Percentiles rank a stretch among this genome's conserved stretches.
Evolutionary conservation across 2,888 invertebrate genomes (phyloP).

Genomic region (Minunthozetes semirufus): DNA sequence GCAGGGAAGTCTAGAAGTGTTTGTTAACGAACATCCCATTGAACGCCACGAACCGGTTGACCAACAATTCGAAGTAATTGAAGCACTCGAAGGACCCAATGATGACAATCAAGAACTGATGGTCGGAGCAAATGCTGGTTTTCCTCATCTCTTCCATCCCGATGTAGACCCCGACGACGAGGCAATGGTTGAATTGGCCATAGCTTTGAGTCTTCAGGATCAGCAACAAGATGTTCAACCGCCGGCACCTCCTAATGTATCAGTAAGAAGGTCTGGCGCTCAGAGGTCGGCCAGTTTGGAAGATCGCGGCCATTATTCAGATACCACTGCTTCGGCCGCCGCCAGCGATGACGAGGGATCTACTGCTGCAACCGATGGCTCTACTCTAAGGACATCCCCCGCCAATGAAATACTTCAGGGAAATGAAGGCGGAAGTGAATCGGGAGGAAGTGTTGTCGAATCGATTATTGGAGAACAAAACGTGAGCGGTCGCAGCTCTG

Average conservation of each 20-base stretch:
- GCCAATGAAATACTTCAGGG: conserved; percentile 58
- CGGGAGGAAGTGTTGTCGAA: conserved; percentile 84
- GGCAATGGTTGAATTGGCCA: conserved; percentile 91
- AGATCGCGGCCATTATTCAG: conserved; percentile 64
- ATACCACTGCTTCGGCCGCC: conserved; percentile 74
- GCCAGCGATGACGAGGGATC: conserved; percentile 93
- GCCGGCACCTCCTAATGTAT: conserved; percentile 44
- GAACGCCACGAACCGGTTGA: not conserved
- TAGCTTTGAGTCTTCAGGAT: conserved; percentile 78
- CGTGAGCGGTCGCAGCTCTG: conserved; percentile 85
- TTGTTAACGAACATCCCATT: conserved; percentile 24
- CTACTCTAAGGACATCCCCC: conserved; percentile 76
- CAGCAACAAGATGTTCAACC: conserved; percentile 50
- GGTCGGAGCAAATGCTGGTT: conserved; percentile 49
- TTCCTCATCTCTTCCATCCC: conserved; percentile 74
- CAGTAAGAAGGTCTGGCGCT: conserved; percentile 36
- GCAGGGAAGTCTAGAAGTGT: conserved; percentile 29
- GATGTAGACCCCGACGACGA: conserved; percentile 95
- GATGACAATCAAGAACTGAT: conserved; percentile 46
- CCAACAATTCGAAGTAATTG: conserved; percentile 41
- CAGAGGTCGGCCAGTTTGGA: conserved; percentile 44
- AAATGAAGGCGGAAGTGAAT: conserved; percentile 63
- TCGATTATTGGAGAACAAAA: conserved; percentile 68
- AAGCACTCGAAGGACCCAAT: conserved; percentile 48
- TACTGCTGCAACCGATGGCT: conserved; percentile 89